Evolutionary conservation across 64 coral and sea anemone genomes (phyloP), one percentile per base, ranked within the genome.

Genomic region (Stichodactyla helianthus): DNA sequence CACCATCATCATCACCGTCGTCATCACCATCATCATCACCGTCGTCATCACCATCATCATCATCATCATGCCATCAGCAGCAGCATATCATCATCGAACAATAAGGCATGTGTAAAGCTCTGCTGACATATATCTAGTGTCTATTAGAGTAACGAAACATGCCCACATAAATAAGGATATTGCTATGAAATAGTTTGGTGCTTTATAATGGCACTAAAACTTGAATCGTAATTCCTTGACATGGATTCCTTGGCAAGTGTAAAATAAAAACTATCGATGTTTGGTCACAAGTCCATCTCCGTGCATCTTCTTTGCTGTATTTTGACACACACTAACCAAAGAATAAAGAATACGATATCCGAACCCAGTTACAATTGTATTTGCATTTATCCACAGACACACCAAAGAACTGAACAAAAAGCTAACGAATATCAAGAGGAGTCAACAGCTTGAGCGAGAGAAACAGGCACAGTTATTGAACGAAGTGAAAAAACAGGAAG

Each of bases 331-430:
- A 44, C 35, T 2, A 44, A 44, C 35, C 35, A 44, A 44, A 44
- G 35, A 44, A 44, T 44, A 44, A 44, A 44, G 35, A 44, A 44
- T 44, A 44, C 0, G 35, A 44, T 44, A 44, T 44, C 35, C 35
- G 35, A 44, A 44, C 35, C 35, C 35, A 44, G 35, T 44, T 44
- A 44, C 35, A 44, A 44, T 22, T 65, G 11, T 5, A n/a, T 22
- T 53, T 51, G 67, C 12, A 17, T 71, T 18, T 74, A 74, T 74
- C 25, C 25, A 31, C 64, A 97, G 94, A 64, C 94, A 97, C 84
- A 54, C 93, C 10, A 97, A 89, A 90, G 94, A 97, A 62, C 88
- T 92, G 82, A 97, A 89, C 68, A 97, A 97, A 68, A 97, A 97
- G 85, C 65, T 97, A n/a, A 74, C 89, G 15, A 88, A 89, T 26